Conservation (phyloP, 2,797 vertebrate species). For the Danio choprae region DNA sequence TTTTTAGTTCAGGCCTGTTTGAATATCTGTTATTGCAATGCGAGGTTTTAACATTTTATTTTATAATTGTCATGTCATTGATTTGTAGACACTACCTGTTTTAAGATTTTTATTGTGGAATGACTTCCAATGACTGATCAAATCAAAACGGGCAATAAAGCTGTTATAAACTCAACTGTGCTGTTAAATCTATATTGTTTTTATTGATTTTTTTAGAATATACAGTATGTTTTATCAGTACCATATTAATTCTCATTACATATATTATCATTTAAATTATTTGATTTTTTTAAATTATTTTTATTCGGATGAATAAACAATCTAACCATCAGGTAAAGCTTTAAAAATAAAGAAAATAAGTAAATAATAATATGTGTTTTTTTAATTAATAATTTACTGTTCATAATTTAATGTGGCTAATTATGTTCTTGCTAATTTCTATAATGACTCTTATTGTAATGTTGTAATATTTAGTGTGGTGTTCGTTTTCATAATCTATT, state of each 20-base stretch:
- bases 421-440: not conserved
- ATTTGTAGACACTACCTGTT: constrained; percentile 39
- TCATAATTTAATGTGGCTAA: not conserved
- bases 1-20: not conserved
- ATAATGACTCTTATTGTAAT: not conserved
- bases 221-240: not conserved
- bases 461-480: not conserved
- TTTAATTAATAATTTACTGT: no score
- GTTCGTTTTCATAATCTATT: not conserved
- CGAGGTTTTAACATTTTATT: constrained; percentile 31
- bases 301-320: not conserved
- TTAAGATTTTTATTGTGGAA: constrained; percentile 33
- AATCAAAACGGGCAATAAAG: constrained; percentile 40
- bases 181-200: not conserved
- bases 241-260: not conserved
- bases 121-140: constrained; percentile 14
- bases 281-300: not conserved
- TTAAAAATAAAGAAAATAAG: no score
- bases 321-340: no score
- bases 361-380: not conserved
- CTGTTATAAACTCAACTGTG: constrained; percentile 15
- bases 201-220: not conserved
- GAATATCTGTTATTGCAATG: constrained; percentile 12
- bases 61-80: constrained; percentile 21
- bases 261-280: not conserved